Base-by-base conservation (phyloP, 1,140 invertebrate species). In the Drosophila nikananu region DNA sequence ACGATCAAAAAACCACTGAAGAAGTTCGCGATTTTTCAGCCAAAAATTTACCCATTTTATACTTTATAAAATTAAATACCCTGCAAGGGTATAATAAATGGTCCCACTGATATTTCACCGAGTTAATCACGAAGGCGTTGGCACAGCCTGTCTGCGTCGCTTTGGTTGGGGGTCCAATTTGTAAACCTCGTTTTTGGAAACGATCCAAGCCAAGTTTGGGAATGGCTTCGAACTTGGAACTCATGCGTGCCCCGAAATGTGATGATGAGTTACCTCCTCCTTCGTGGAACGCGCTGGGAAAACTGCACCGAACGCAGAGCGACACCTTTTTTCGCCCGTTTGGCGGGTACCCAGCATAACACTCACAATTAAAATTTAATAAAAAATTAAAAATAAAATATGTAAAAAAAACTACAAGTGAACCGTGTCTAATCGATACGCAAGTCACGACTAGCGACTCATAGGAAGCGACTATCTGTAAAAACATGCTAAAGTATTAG, bases 301-400 rank as follows among this genome's bases (percentile, higher is more conserved):
- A 59, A 52, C n/a, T 55, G 27, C 67, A 42, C 42, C 51, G 42
- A 63, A 39, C 19, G 39, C 58, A 48, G 35, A 49, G 19, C 55
- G 21, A 63, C 74, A 82, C 67, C 73, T 86, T n/a, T n/a, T n/a
- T n/a, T n/a, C 65, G 83, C 83, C 80, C 55, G 84, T 86, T 86
- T 87, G 80, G 84, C 83, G 81, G 64, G 46, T 61, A 60, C 32
- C 27, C 49, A 21, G 30, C 59, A 77, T 52, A 77, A 76, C 63
- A 66, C 73, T 81, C 77, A 81, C 78, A 84, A 84, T 84, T 86
- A 86, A 81, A 73, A 68, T 72, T 68, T 64, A 67, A 77, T 86
- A 84, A 81, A 87, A 84, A 64, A 66, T 66, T 63, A 9, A 17
- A 55, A 55, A 37, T 39, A 25, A 57, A 80, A 77, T 87, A 57